These are phyloP conservation scores for Microctonus aethiopoides DNA, from an alignment of 2,888 invertebrate species.

Conservation along the genomic window DNA sequence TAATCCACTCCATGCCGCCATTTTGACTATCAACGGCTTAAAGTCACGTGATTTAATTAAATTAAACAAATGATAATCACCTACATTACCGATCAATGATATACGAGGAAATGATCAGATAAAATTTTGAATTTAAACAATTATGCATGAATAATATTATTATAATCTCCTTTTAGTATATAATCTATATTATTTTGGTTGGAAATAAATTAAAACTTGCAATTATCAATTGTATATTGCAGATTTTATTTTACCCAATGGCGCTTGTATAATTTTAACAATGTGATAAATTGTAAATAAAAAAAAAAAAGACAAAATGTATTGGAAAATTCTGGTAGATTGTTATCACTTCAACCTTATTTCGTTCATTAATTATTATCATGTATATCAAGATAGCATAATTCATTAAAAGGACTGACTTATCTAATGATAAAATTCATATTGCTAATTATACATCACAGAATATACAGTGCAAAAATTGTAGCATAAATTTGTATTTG, in stretches of 20 bases:
- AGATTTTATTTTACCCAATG: background rate
- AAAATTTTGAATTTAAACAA: background rate
- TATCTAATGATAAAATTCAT: background rate
- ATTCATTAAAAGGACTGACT: background rate
- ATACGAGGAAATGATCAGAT: background rate
- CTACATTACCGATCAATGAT: background rate
- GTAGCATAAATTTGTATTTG: background rate
- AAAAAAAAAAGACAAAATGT: background rate
- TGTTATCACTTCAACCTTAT: background rate
- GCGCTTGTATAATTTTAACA: background rate
- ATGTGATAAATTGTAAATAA: too few species aligned
- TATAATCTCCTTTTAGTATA: too few species aligned
- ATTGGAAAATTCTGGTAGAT: background rate
- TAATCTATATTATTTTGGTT: background rate
- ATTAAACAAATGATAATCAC: background rate
- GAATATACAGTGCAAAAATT: constrained; percentile 1
- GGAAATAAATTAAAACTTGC: background rate
- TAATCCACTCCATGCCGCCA: constrained; percentile 78
- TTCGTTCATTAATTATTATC: background rate
- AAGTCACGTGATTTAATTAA: background rate
- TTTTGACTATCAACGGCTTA: constrained; percentile 62
- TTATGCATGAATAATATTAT: too few species aligned
- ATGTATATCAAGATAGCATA: background rate
- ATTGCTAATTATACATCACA: constrained; percentile 11
- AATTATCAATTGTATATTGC: background rate